Conservation (phyloP, 2,113 vertebrate species). For the Odocoileus virginianus region DNA sequence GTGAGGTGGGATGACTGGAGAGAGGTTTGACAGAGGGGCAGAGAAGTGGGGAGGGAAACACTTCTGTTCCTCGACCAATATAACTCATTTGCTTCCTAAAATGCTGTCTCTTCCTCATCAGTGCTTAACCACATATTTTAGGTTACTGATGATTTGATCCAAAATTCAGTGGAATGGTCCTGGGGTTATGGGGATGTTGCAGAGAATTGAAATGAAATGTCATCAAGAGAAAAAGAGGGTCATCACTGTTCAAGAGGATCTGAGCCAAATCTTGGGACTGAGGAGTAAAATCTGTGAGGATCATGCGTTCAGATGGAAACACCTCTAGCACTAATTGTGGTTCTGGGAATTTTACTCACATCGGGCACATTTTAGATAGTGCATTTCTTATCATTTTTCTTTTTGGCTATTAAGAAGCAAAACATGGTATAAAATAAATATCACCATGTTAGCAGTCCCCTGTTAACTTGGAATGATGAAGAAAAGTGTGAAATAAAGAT, state of each 20-base stretch:
- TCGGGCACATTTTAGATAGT: neutral
- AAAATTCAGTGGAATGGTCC: neutral
- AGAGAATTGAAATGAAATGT: neutral
- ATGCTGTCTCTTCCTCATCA: neutral
- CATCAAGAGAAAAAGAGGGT: neutral
- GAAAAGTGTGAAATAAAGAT: neutral
- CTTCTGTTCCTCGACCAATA: neutral
- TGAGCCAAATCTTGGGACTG: neutral
- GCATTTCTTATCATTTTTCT: neutral
- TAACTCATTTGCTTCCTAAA: neutral
- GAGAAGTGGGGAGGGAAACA: neutral
- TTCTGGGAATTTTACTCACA: neutral
- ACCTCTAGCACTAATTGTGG: neutral
- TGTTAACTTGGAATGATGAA: neutral
- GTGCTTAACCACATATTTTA: neutral
- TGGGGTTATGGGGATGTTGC: neutral
- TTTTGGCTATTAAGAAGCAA: neutral
- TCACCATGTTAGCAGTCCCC: neutral
- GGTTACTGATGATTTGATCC: neutral
- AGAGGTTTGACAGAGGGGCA: neutral
- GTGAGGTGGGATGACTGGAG: neutral
- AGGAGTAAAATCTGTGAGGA: neutral
- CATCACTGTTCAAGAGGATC: neutral
- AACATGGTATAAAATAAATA: slow-evolving; percentile 1
- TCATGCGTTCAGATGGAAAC: neutral